Base-by-base conservation (phyloP, 2,113 vertebrate genomes). In the Nannobrachium achirus region DNA sequence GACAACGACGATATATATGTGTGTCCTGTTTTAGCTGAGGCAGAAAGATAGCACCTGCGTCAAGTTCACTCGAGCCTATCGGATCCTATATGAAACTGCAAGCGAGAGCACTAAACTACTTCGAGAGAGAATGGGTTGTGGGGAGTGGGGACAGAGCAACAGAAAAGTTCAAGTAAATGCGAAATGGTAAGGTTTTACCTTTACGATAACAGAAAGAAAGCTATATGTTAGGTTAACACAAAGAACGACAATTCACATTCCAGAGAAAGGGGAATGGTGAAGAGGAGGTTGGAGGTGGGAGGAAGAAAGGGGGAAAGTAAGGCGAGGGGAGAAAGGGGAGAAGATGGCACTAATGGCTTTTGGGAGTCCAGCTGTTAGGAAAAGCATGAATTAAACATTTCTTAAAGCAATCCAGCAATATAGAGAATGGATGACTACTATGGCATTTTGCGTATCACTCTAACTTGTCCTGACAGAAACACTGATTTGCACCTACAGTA, bases 401-500 rank as follows among this genome's bases (percentile, higher is more conserved):
- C 39, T 4, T 33, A 0, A 15, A 41, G 69, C 51, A 73, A 65
- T 61, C 73, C 62, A 70, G 58, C 13, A 10, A 4, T 33, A 33
- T 33, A 33, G 76, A 63, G 56, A 66, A 73, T 69, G n/a, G n/a
- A n/a, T n/a, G n/a, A n/a, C n/a, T n/a, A 57, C 69, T 59, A 62
- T 20, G 69, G 78, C 76, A 79, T 44, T 11, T 19, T n/a, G 56
- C 9, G 81, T 58, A 10, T 86, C 88, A 80, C 63, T 1, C 70
- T 87, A 83, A 91, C 81, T 56, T 56, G 49, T 58, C 81, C 87
- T 88, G 89, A 79, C 84, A 88, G 88, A 85, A 91, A 91, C 87
- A 89, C 5, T 52, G 59, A 83, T 86, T 80, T 41, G 53, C 82
- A 80, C 82, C 83, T 69, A n/a, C n/a, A n/a, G n/a, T n/a, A n/a